Evolutionary conservation across 2,888 invertebrate genomes (phyloP), one percentile per base, ranked within the genome.

Genomic region (Lomographa bimaculata): DNA sequence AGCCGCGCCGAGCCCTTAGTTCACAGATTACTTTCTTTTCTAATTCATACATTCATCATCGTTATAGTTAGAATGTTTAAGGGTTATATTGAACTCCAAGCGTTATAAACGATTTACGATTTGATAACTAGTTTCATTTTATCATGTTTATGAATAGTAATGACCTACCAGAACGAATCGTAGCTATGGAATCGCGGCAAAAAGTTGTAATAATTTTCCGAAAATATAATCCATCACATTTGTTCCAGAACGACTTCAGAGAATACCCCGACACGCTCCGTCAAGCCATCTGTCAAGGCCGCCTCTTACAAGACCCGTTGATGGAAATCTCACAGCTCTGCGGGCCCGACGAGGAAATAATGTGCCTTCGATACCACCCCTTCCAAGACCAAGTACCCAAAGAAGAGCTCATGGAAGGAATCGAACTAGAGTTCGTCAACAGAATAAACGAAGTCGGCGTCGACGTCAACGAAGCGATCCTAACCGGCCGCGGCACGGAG

Each of bases 401-500:
- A 67, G 98, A 98, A 39, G 96, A 96, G 32, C 84, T 99, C 24
- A 78, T 97, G 1, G 96, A 96, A 61, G 94, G 95, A 18, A 90
- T 99, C 2, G 94, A 95, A 50, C 81, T 97, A 35, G 98, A 99
- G 87, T 96, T 96, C 65, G 96, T 99, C 1, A 98, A 98, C 72
- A 91, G 97, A 34, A 96, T 98, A 0, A 99, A 99, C 73, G 99
- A 99, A 90, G 98, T 99, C 0, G 99, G 99, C 3, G 97, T 99
- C 0, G 99, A 99, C 67, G 94, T 99, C 5, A 99, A 99, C 72
- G 91, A 96, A 63, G 96, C 98, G 0, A 95, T 99, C 0, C 93
- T 96, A 46, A 96, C 96, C 42, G 93, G 96, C 0, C 94, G 98
- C 60, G 96, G 97, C 0, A 92, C 95, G 0, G 95, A 96, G 68